Evolutionary conservation across 2,888 invertebrate species (phyloP).

Genomic region (Cosmia pyralina): DNA sequence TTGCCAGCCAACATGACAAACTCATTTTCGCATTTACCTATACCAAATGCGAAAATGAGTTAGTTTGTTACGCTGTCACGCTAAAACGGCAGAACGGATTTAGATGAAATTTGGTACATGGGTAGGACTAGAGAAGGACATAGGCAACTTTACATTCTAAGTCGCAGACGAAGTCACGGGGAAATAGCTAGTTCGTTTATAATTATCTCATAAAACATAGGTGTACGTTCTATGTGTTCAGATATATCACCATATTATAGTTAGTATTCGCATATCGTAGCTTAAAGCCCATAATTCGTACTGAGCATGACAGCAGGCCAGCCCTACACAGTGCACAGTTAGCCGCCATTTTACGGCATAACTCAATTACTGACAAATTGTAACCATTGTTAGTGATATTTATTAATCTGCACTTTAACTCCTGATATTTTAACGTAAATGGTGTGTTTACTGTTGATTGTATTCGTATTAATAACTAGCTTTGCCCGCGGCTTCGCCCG

Average conservation of each 20-base stretch:
- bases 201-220: not conserved
- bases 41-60: too few relatives aligned
- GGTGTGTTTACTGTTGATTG: slow-evolving; percentile 9
- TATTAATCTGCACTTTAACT: slow-evolving; percentile 55
- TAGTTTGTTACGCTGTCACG: too few relatives aligned
- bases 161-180: too few relatives aligned
- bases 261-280: slow-evolving; percentile 14
- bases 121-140: too few relatives aligned
- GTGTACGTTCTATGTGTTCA: not conserved
- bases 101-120: too few relatives aligned
- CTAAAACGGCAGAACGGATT: too few relatives aligned
- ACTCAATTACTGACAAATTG: slow-evolving; percentile 61
- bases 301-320: slow-evolving; percentile 45
- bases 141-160: too few relatives aligned
- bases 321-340: slow-evolving; percentile 40
- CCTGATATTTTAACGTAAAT: slow-evolving; percentile 32
- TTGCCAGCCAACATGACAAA: too few relatives aligned
- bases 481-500: too few relatives aligned
- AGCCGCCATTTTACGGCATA: slow-evolving; percentile 42
- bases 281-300: slow-evolving; percentile 38
- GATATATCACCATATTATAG: not conserved
- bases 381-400: slow-evolving; percentile 54
- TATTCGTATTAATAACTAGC: not conserved
- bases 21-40: too few relatives aligned
- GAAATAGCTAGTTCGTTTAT: too few relatives aligned